A percentile compares a stretch with the other conserved stretches of the same genome.
These are phyloP conservation scores for Nycticorax nycticorax DNA, from an alignment of 2,113 vertebrate genomes.

Conservation along the genomic window DNA sequence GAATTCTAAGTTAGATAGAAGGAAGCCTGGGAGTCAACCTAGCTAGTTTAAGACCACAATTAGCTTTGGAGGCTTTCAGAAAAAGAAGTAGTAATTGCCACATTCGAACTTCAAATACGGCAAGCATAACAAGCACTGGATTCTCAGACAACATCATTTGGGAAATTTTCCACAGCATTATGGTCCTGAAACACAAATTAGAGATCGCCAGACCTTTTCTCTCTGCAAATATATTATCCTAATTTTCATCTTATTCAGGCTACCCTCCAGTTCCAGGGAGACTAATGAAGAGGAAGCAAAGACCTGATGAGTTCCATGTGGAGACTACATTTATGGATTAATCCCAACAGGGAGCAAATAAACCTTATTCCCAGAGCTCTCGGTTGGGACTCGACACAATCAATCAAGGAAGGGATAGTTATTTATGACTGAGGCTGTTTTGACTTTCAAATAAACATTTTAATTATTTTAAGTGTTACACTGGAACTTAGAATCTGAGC, in stretches of 20 bases:
- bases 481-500: conserved; percentile 4
- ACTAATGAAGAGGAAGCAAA: conserved; percentile 66
- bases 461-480: conserved; percentile 71
- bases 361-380: conserved; percentile 64
- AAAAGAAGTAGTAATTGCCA: conserved; percentile 9
- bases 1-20: conserved; percentile 36
- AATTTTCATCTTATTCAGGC: conserved; percentile 62
- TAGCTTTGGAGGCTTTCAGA: conserved; percentile 17
- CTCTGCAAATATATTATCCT: conserved; percentile 59
- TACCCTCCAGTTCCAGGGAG: conserved; percentile 56
- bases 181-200: conserved; percentile 28
- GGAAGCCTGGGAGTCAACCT: background rate
- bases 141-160: conserved; percentile 32
- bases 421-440: conserved; percentile 61
- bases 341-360: conserved; percentile 75
- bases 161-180: conserved; percentile 24
- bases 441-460: conserved; percentile 70
- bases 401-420: conserved; percentile 50
- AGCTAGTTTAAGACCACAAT: background rate
- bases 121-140: background rate
- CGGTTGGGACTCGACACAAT: background rate
- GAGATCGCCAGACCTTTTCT: background rate
- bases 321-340: conserved; percentile 74
- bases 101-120: background rate
- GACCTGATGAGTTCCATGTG: conserved; percentile 66